A percentile compares a stretch with the other conserved stretches of the same genome.
These are phyloP conservation scores for Heterocephalus glaber DNA, from an alignment of 2,113 vertebrate species.

Conservation along the genomic window DNA sequence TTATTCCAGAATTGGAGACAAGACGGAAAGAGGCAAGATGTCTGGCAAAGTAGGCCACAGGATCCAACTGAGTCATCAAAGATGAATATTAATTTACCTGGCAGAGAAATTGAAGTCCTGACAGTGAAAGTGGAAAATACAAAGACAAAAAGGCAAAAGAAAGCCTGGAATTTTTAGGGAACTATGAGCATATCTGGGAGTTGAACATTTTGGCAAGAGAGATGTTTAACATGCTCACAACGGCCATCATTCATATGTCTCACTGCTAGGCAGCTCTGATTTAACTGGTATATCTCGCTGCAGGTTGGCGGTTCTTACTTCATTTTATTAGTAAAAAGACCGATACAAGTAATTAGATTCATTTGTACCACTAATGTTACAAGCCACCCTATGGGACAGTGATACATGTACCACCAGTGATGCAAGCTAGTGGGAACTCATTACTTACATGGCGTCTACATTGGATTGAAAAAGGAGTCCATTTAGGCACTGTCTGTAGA, in stretches of 20 bases:
- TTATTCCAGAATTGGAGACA: background rate
- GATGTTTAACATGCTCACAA: background rate
- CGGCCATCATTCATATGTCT: background rate
- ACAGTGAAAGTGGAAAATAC: background rate
- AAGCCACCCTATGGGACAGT: background rate
- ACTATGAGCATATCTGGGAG: background rate
- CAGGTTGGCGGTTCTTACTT: background rate
- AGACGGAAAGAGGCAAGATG: background rate
- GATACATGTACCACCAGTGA: background rate
- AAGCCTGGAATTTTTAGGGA: background rate
- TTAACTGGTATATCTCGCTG: background rate
- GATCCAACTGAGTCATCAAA: background rate
- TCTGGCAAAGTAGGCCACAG: background rate
- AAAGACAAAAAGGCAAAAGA: background rate
- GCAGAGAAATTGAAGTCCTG: background rate
- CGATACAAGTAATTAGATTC: background rate
- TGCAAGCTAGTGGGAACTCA: background rate
- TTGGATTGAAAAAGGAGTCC: background rate
- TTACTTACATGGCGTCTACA: background rate
- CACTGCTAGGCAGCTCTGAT: background rate
- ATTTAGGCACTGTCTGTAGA: background rate
- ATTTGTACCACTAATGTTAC: background rate
- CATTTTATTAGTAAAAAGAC: background rate
- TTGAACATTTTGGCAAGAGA: background rate
- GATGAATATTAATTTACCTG: constrained; percentile 20